Percentiles rank a stretch among this genome's conserved stretches.
Conservation (phyloP, 2,797 vertebrate species). For the Pygocentrus nattereri region DNA sequence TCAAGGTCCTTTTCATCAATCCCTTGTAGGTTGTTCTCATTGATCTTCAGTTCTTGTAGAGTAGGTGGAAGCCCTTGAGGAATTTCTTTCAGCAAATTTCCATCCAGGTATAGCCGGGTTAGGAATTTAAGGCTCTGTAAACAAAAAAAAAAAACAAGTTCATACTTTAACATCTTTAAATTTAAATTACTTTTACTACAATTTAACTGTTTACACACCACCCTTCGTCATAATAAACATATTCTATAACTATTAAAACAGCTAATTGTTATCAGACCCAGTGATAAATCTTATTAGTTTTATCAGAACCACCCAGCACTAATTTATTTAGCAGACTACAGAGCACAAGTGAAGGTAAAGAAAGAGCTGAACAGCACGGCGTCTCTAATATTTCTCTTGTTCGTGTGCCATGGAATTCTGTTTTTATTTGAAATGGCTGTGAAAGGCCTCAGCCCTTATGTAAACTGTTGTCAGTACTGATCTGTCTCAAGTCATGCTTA, state of each 20-base stretch:
- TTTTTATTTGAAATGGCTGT: constrained; percentile 47
- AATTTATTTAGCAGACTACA: neutral
- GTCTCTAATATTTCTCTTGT: constrained; percentile 42
- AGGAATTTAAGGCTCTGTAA: constrained; percentile 88
- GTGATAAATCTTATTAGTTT: too few species aligned
- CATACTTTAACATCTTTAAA: neutral
- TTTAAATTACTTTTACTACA: too few species aligned
- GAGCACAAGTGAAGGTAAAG: neutral
- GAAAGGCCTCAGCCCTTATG: neutral
- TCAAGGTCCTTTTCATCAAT: constrained; percentile 83
- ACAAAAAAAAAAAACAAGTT: constrained; percentile 33
- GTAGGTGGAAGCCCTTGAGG: constrained; percentile 85
- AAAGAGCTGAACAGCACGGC: constrained; percentile 29
- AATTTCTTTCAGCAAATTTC: constrained; percentile 85
- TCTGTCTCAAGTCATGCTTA: neutral
- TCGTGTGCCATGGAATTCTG: constrained; percentile 50
- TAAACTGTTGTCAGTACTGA: neutral
- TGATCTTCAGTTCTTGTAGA: constrained; percentile 95
- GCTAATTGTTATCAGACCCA: too few species aligned
- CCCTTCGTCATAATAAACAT: too few species aligned
- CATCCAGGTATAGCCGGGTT: constrained; percentile 91
- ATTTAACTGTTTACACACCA: too few species aligned
- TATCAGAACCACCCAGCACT: too few species aligned
- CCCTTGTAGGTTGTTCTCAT: constrained; percentile 86
- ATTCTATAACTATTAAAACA: too few species aligned